A percentile compares a stretch with the other conserved stretches of the same genome.
Evolutionary conservation across 2,888 invertebrate species (phyloP).

Genomic region (Entomobrya multifasciata): DNA sequence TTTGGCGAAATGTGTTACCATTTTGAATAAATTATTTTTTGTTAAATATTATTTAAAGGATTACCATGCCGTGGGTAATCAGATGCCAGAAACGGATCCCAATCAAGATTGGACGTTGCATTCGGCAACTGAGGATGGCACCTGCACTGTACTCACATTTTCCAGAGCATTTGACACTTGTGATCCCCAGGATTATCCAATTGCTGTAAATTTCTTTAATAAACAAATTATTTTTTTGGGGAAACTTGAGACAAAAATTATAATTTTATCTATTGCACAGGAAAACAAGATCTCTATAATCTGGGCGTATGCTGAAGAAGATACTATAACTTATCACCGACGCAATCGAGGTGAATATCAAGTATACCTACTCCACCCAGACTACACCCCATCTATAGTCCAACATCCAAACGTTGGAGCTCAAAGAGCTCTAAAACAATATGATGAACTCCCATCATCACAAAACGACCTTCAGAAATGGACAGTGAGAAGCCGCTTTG

Average conservation of each 20-base stretch:
- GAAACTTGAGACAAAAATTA: too few species aligned
- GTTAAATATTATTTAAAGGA: too few species aligned
- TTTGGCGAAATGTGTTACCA: not conserved
- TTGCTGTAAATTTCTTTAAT: too few species aligned
- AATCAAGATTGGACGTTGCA: not conserved
- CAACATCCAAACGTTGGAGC: not conserved
- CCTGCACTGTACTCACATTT: slow-evolving; percentile 9
- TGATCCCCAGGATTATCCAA: slow-evolving; percentile 12
- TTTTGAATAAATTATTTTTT: not conserved
- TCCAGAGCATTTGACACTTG: slow-evolving; percentile 28
- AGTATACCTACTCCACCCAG: slow-evolving; percentile 10
- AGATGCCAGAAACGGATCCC: too few species aligned
- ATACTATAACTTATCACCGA: too few species aligned
- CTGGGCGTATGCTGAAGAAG: slow-evolving; percentile 26
- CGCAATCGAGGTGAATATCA: not conserved
- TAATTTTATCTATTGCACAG: too few species aligned
- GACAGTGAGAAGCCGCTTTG: slow-evolving; percentile 36
- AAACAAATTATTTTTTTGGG: too few species aligned
- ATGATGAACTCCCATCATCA: not conserved
- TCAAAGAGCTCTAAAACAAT: not conserved
- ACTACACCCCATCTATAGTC: not conserved
- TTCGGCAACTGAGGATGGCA: not conserved
- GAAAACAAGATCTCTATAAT: slow-evolving; percentile 9
- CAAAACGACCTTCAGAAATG: too few species aligned
- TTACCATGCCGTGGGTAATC: too few species aligned